These are phyloP conservation scores for Arnoldichthys spilopterus DNA, from an alignment of 2,797 vertebrate species.

Conservation along the genomic window DNA sequence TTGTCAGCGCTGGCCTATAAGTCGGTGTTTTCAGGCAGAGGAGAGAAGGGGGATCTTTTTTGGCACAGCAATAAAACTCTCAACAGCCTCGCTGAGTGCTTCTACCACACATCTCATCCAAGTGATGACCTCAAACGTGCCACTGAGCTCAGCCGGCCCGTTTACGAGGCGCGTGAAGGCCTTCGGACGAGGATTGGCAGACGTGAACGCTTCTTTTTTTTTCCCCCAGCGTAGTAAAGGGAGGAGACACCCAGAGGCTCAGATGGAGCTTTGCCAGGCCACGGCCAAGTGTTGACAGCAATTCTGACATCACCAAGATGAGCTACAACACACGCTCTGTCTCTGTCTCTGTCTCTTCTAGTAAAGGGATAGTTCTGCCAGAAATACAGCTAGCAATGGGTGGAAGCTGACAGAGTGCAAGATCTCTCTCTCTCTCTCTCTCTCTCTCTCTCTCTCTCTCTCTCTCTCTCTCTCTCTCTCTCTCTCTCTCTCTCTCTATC, in stretches of 20 bases:
- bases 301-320: slow-evolving; percentile 69
- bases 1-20: neutral
- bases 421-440: too few species aligned
- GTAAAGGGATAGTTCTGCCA: slow-evolving; percentile 16
- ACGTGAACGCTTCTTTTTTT: slow-evolving; percentile 2
- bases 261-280: slow-evolving; percentile 17
- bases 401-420: too few species aligned
- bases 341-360: slow-evolving; percentile 34
- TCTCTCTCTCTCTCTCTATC: too few species aligned
- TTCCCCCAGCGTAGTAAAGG: slow-evolving; percentile 15
- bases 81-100: neutral
- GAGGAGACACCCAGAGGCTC: slow-evolving; percentile 30
- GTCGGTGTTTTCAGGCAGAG: neutral
- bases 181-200: slow-evolving; percentile 20
- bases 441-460: too few species aligned
- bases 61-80: neutral
- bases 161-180: slow-evolving; percentile 15
- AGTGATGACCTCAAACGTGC: slow-evolving; percentile 30
- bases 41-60: neutral
- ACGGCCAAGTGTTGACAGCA: slow-evolving; percentile 65
- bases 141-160: neutral
- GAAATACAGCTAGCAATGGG: neutral
- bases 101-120: neutral
- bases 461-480: too few species aligned
- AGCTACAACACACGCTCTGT: slow-evolving; percentile 54